phyloP scores from a whole-genome alignment of 1,140 invertebrate species.

The Notospermus geniculatus region DNA sequence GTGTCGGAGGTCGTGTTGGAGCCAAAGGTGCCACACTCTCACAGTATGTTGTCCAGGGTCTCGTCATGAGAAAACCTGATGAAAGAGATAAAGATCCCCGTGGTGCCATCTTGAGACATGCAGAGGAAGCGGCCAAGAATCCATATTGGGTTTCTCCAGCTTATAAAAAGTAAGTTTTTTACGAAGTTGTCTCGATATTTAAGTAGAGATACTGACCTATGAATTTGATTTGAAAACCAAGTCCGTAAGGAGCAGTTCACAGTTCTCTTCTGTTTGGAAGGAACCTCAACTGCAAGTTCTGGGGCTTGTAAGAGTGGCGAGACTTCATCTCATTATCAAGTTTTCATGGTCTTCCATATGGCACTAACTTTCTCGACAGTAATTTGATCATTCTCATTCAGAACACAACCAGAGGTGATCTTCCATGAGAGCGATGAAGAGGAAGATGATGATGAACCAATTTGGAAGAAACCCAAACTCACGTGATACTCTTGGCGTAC shows the following conservation, averaged over 20 bases:
- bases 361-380: too few species aligned
- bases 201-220: too few species aligned
- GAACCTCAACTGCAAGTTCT: too few species aligned
- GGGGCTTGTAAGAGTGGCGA: too few species aligned
- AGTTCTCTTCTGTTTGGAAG: too few species aligned
- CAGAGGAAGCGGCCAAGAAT: constrained; percentile 94
- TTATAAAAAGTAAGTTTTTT: constrained; percentile 47
- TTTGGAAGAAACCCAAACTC: constrained; percentile 56
- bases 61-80: constrained; percentile 84
- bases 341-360: too few species aligned
- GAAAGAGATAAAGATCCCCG: constrained; percentile 95
- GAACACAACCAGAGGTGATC: constrained; percentile 76
- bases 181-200: too few species aligned
- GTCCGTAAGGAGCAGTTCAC: too few species aligned
- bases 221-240: too few species aligned
- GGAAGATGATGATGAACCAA: constrained; percentile 51
- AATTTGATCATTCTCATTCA: constrained; percentile 33
- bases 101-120: constrained; percentile 94
- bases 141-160: constrained; percentile 76
- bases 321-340: too few species aligned
- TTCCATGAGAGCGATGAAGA: constrained; percentile 61
- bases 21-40: constrained; percentile 93
- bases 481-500: constrained; percentile 8
- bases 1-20: constrained; percentile 88
- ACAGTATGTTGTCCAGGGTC: constrained; percentile 93